Conservation (phyloP, 30 jellyfish, hydroid and myxozoan genomes). For the Pseudorhiza aurosa region DNA sequence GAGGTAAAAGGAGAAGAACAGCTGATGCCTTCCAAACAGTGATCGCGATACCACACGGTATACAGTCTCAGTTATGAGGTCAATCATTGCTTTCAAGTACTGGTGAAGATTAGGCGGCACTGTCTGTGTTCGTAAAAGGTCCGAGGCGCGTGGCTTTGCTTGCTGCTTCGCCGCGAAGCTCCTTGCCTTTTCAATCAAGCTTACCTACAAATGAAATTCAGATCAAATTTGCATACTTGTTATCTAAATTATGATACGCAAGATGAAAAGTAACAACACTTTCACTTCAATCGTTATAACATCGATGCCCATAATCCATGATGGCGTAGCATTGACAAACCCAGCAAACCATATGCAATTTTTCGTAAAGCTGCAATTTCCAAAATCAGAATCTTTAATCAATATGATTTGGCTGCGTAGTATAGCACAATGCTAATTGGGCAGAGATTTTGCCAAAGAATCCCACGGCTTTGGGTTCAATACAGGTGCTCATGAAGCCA, state of each 20-base stretch:
- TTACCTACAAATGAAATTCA: slow-evolving; percentile 5
- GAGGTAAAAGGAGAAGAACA: slow-evolving; percentile 72
- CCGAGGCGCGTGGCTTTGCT: slow-evolving; percentile 26
- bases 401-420: no score
- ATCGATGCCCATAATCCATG: no score
- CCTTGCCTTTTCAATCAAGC: slow-evolving; percentile 51
- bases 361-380: no score
- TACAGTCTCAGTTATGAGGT: slow-evolving; percentile 61
- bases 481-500: no score
- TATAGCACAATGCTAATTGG: no score
- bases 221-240: not conserved
- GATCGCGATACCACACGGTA: slow-evolving; percentile 83
- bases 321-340: no score
- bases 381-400: no score
- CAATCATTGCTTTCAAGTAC: slow-evolving; percentile 59
- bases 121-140: slow-evolving; percentile 4
- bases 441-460: no score
- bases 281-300: not conserved
- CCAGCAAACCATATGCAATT: no score
- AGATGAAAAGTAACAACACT: not conserved
- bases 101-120: slow-evolving; percentile 30
- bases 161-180: slow-evolving; percentile 51
- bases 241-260: not conserved
- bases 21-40: slow-evolving; percentile 69
- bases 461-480: no score